Evolutionary conservation across 2,888 invertebrate species (phyloP).

Genomic region (Eristalinus aeneus): DNA sequence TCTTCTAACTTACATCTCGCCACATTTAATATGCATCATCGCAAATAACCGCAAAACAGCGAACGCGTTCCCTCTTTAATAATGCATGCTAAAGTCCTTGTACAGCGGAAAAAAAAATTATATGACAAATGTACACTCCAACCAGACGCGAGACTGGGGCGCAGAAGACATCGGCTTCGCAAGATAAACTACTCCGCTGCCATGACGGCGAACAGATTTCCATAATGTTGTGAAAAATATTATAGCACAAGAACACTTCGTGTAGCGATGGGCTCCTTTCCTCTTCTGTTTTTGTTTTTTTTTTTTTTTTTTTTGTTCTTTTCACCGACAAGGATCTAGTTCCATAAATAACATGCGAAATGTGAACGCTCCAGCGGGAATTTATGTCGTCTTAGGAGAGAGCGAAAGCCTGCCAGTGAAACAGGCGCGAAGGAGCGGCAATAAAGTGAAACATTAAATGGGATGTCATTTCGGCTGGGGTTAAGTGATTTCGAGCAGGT

Average conservation of each 20-base stretch:
- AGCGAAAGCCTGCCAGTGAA: conserved; percentile 51
- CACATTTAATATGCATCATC: conserved; percentile 69
- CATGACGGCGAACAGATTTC: conserved; percentile 70
- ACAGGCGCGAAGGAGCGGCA: conserved; percentile 61
- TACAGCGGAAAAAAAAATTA: conserved; percentile 16
- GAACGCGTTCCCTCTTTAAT: conserved; percentile 61
- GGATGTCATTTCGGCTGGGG: conserved; percentile 76
- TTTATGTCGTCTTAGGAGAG: conserved; percentile 64
- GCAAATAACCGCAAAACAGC: conserved; percentile 70
- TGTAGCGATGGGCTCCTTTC: conserved; percentile 5
- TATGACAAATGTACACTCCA: conserved; percentile 68
- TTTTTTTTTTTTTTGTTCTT: conserved; percentile 23
- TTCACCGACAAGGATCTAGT: conserved; percentile 38
- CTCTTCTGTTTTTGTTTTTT: conserved; percentile 8
- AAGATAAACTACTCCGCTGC: conserved; percentile 69
- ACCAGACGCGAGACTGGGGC: conserved; percentile 11
- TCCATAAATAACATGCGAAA: conserved; percentile 67
- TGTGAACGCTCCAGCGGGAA: conserved; percentile 66
- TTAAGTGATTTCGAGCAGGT: conserved; percentile 71
- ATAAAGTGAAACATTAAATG: conserved; percentile 77
- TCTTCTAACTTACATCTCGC: conserved; percentile 51
- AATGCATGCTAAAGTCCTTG: conserved; percentile 68
- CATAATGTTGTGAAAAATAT: conserved; percentile 71
- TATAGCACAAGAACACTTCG: conserved; percentile 62
- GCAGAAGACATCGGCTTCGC: conserved; percentile 43